phyloP scores from a whole-genome alignment of 2,113 vertebrate species.

The Rafetus swinhoei region DNA sequence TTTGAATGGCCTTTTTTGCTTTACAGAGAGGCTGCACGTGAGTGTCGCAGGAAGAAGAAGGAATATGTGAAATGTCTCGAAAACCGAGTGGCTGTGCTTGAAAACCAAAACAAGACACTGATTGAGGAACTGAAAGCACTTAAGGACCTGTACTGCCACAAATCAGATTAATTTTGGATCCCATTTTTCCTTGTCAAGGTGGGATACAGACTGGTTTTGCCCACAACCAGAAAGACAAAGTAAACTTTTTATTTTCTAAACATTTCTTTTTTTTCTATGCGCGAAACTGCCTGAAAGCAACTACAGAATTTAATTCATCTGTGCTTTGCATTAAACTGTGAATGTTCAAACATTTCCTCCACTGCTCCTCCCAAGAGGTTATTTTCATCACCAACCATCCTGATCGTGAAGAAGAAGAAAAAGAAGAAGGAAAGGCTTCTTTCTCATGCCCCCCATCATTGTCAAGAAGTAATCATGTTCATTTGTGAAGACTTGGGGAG shows the following conservation, averaged over 20 bases:
- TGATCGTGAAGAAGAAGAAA: slow-evolving; percentile 75
- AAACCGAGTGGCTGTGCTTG: slow-evolving; percentile 98
- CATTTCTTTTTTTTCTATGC: slow-evolving; percentile 89
- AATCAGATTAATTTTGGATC: slow-evolving; percentile 92
- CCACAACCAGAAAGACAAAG: slow-evolving; percentile 81
- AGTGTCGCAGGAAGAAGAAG: slow-evolving; percentile 99
- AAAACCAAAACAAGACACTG: slow-evolving; percentile 99
- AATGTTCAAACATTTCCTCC: slow-evolving; percentile 85
- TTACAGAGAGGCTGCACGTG: slow-evolving; percentile 95
- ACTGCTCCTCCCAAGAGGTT: slow-evolving; percentile 76
- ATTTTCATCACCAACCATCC: slow-evolving; percentile 68
- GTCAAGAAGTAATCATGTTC: slow-evolving; percentile 74
- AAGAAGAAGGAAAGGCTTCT: slow-evolving; percentile 75
- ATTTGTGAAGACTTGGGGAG: slow-evolving; percentile 67
- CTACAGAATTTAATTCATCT: slow-evolving; percentile 85
- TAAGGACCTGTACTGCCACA: slow-evolving; percentile 99
- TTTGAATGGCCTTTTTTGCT: slow-evolving; percentile 64
- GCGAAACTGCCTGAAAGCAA: slow-evolving; percentile 89
- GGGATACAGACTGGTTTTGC: slow-evolving; percentile 88
- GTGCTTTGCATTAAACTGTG: slow-evolving; percentile 89
- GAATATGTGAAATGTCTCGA: slow-evolving; percentile 99
- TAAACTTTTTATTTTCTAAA: slow-evolving; percentile 89
- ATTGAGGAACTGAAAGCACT: slow-evolving; percentile 99
- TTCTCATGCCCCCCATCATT: slow-evolving; percentile 53
- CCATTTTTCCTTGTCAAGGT: slow-evolving; percentile 71